These are phyloP conservation scores for Arizona elegans DNA, from an alignment of 2,113 vertebrate genomes.

Conservation along the genomic window DNA sequence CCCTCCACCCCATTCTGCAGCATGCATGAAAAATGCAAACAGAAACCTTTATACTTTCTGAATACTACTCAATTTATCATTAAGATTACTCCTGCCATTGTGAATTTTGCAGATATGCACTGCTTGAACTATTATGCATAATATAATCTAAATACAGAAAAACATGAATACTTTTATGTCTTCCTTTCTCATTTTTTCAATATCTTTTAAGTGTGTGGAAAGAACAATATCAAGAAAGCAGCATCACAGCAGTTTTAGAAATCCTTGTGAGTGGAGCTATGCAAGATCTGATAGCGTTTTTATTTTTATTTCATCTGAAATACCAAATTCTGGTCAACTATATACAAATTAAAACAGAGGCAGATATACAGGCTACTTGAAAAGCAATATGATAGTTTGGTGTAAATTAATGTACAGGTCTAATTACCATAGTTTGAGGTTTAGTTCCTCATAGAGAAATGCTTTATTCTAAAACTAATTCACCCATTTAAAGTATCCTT, in stretches of 20 bases:
- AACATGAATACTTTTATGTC: background rate
- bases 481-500: background rate
- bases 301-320: background rate
- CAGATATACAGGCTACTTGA: background rate
- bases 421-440: background rate
- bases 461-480: background rate
- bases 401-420: background rate
- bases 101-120: background rate
- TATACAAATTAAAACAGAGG: background rate
- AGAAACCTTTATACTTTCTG: background rate
- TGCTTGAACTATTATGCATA: background rate
- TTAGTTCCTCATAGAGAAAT: background rate
- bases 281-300: background rate
- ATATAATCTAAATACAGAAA: background rate
- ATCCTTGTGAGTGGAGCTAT: background rate
- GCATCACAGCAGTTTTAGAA: background rate
- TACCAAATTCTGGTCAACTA: background rate
- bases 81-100: background rate
- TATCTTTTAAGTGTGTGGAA: background rate
- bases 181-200: background rate
- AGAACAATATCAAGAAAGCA: background rate
- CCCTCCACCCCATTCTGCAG: background rate
- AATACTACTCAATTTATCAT: background rate
- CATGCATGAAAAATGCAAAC: background rate
- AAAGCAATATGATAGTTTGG: background rate